Evolutionary conservation across 1,140 invertebrate genomes (phyloP).

Genomic region (Lordiphosa collinella): DNA sequence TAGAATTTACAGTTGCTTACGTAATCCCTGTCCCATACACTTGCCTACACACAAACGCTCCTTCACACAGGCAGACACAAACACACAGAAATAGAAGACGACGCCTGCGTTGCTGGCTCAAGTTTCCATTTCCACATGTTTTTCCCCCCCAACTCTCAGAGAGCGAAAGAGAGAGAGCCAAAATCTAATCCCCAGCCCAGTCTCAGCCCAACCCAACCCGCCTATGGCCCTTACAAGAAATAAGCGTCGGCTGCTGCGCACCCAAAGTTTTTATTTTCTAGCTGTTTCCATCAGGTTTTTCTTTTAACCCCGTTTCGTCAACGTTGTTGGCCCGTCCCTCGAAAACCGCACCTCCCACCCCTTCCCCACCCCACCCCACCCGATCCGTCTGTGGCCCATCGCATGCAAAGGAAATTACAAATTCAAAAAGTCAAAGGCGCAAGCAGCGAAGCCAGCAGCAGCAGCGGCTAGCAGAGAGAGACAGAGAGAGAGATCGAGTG

Average conservation of each 20-base stretch:
- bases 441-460: conserved; percentile 37
- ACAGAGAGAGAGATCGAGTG: conserved; percentile 22
- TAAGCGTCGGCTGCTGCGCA: conserved; percentile 51
- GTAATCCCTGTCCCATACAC: conserved; percentile 51
- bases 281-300: conserved; percentile 73
- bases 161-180: no score
- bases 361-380: not conserved
- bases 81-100: conserved; percentile 10
- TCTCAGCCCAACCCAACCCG: conserved; percentile 59
- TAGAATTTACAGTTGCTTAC: conserved; percentile 74
- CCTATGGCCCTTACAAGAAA: conserved; percentile 65
- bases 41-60: conserved; percentile 47
- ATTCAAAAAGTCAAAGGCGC: conserved; percentile 76
- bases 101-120: conserved; percentile 63
- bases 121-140: conserved; percentile 64
- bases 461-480: conserved; percentile 6
- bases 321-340: conserved; percentile 45
- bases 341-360: conserved; percentile 10
- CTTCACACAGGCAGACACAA: conserved; percentile 35
- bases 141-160: conserved; percentile 36
- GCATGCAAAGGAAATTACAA: conserved; percentile 75
- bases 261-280: conserved; percentile 67
- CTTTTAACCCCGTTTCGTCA: conserved; percentile 75
- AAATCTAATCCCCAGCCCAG: conserved; percentile 39
- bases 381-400: conserved; percentile 17